Conservation (phyloP, 2,113 vertebrate genomes). For the Rana temporaria region DNA sequence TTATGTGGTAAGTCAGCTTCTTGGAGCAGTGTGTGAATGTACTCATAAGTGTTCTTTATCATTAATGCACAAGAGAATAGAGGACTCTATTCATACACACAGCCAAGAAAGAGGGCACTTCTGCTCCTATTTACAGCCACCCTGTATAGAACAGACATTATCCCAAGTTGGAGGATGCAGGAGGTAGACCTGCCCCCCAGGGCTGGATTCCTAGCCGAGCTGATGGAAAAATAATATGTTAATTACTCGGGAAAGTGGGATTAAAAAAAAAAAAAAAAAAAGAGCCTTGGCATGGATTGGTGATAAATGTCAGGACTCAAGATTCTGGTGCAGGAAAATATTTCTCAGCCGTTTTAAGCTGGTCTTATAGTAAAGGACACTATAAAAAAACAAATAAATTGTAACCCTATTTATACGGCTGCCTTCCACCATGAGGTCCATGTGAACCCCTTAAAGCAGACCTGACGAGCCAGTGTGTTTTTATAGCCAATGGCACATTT, state of each 20-base stretch:
- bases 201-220: constrained; percentile 50
- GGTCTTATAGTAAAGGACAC: constrained; percentile 15
- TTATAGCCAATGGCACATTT: too few relatives aligned
- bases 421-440: constrained; percentile 35
- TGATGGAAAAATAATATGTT: constrained; percentile 58
- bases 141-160: constrained; percentile 56
- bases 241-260: constrained; percentile 44
- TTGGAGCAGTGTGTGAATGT: constrained; percentile 38
- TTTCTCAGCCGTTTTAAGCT: constrained; percentile 35
- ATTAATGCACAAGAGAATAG: constrained; percentile 52
- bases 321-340: constrained; percentile 37
- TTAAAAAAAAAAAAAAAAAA: constrained; percentile 34
- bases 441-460: constrained; percentile 26
- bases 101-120: constrained; percentile 51
- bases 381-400: background rate
- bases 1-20: constrained; percentile 48
- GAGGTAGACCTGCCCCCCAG: constrained; percentile 46
- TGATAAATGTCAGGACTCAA: constrained; percentile 51
- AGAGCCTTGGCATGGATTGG: constrained; percentile 28
- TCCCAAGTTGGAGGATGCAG: constrained; percentile 45
- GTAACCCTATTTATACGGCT: constrained; percentile 23
- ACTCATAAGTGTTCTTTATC: constrained; percentile 57
- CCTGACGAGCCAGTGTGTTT: too few relatives aligned
- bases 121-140: constrained; percentile 50
- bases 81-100: constrained; percentile 50